phyloP scores from a whole-genome alignment of 2,888 invertebrate genomes.

The Pristionchus exspectatus region DNA sequence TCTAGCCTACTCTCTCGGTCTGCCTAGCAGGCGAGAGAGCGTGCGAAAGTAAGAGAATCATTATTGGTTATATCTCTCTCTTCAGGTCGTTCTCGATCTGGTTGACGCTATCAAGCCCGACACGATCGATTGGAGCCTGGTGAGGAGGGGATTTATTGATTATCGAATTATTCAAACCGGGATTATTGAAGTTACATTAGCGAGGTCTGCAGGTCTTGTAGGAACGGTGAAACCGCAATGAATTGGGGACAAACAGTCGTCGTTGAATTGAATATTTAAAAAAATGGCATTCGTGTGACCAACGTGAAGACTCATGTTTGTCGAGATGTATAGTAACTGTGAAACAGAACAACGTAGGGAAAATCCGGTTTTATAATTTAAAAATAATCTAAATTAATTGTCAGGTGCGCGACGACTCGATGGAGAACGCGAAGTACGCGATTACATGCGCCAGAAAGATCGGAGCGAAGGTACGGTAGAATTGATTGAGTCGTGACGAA shows the following conservation, averaged over 20 bases:
- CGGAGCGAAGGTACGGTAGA: constrained; percentile 87
- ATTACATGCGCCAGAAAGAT: constrained; percentile 97
- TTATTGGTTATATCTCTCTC: background rate
- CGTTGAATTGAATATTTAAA: no score
- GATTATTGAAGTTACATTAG: background rate
- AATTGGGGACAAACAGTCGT: no score
- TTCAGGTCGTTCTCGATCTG: constrained; percentile 89
- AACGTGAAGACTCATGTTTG: no score
- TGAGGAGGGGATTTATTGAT: constrained; percentile 79
- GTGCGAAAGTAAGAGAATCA: background rate
- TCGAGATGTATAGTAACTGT: background rate
- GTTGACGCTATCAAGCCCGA: constrained; percentile 97
- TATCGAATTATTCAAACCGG: no score
- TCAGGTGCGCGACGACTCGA: constrained; percentile 38
- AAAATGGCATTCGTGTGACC: no score
- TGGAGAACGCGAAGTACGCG: constrained; percentile 98
- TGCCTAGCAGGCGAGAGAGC: background rate
- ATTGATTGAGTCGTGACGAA: no score
- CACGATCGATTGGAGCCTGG: constrained; percentile 93
- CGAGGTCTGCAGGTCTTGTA: background rate
- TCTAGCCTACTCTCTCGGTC: no score
- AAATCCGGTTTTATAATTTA: background rate
- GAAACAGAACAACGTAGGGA: background rate
- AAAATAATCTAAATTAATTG: background rate
- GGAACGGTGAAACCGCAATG: no score